These are phyloP conservation scores for Agrypnia vestita DNA, from an alignment of 1,140 invertebrate genomes.

Conservation along the genomic window DNA sequence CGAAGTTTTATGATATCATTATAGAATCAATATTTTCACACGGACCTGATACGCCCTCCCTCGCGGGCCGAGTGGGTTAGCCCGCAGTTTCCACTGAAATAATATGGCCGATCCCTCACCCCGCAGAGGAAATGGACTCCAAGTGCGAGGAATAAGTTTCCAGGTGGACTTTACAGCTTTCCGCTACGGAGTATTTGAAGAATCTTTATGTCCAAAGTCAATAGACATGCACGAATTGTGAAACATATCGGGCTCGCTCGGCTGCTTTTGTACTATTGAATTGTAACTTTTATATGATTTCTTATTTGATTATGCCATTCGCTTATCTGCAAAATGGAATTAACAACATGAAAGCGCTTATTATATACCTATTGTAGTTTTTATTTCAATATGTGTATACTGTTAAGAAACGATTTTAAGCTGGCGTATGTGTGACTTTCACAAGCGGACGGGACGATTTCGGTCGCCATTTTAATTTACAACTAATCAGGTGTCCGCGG, in stretches of 20 bases:
- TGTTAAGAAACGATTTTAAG: too few relatives aligned
- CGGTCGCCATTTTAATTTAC: too few relatives aligned
- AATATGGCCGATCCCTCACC: slow-evolving; percentile 41
- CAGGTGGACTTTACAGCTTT: slow-evolving; percentile 43
- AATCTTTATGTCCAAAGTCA: slow-evolving; percentile 52
- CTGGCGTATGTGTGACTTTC: too few relatives aligned
- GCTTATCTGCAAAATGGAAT: too few relatives aligned
- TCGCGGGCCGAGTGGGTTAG: neutral
- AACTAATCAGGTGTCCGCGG: too few relatives aligned
- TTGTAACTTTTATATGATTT: slow-evolving; percentile 42
- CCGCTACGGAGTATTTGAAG: slow-evolving; percentile 44
- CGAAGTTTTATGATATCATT: slow-evolving; percentile 5
- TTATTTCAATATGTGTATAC: too few relatives aligned
- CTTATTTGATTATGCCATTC: slow-evolving; percentile 39
- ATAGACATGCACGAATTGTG: slow-evolving; percentile 55
- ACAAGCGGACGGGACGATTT: too few relatives aligned
- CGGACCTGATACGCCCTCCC: slow-evolving; percentile 19
- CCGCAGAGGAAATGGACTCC: slow-evolving; percentile 20
- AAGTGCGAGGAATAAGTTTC: slow-evolving; percentile 16
- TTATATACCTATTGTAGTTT: too few relatives aligned
- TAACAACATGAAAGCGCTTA: too few relatives aligned
- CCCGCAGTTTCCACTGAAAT: slow-evolving; percentile 38
- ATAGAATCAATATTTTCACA: slow-evolving; percentile 48
- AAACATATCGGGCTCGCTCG: slow-evolving; percentile 47
- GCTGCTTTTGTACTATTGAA: slow-evolving; percentile 27